Conservation (phyloP, 2,113 vertebrate species). For the Spizaetus ornatus region DNA sequence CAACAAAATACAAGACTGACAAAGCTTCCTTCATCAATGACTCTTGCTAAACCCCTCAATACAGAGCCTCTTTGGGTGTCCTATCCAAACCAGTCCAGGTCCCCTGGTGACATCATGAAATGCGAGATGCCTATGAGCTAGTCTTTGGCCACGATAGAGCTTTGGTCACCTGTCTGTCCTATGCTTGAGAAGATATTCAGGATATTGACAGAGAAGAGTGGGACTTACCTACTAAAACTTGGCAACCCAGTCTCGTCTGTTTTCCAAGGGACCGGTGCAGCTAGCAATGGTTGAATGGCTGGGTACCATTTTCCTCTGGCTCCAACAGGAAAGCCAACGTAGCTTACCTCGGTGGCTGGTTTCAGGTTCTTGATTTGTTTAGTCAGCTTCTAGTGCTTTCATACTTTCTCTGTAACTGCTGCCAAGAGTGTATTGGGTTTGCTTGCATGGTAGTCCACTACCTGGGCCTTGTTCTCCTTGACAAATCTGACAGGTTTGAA, state of each 20-base stretch:
- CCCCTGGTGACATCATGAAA: neutral
- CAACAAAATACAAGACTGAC: neutral
- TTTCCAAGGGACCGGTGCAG: neutral
- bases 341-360: neutral
- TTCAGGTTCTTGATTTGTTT: conserved; percentile 11
- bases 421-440: neutral
- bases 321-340: neutral
- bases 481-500: neutral
- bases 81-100: neutral
- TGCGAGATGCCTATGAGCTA: neutral
- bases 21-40: neutral
- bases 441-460: neutral
- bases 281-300: neutral
- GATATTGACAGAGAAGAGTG: neutral
- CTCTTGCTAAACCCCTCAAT: neutral
- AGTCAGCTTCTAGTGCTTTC: neutral
- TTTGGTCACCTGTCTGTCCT: conserved; percentile 11
- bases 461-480: neutral
- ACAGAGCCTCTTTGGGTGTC: neutral
- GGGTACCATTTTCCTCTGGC: neutral
- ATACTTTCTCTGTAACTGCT: neutral
- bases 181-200: neutral
- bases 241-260: neutral
- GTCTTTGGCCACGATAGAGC: neutral
- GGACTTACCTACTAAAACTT: neutral